A percentile compares a stretch with the other conserved stretches of the same genome.
These are phyloP conservation scores for Notamacropus eugenii DNA, from an alignment of 2,797 vertebrate genomes.

Conservation along the genomic window DNA sequence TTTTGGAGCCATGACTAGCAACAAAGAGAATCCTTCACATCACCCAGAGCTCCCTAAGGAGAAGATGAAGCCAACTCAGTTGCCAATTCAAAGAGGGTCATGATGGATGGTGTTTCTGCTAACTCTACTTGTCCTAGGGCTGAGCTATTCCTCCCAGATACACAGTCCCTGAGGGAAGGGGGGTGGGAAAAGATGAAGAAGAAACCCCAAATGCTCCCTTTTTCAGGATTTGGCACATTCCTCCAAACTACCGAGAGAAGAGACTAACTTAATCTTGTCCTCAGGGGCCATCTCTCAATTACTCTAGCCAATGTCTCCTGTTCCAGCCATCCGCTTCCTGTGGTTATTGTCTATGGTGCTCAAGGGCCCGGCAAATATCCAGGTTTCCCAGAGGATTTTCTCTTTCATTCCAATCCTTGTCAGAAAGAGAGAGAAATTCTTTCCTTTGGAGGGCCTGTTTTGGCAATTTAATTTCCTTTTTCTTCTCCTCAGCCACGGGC, in stretches of 20 bases:
- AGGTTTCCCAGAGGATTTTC: slow-evolving; percentile 7
- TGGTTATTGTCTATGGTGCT: neutral
- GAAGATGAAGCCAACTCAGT: neutral
- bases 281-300: neutral
- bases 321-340: neutral
- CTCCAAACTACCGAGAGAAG: neutral
- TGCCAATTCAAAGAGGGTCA: slow-evolving; percentile 16
- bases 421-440: neutral
- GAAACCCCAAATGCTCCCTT: neutral
- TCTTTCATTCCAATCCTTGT: neutral
- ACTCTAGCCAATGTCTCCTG: neutral
- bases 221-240: neutral
- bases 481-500: neutral
- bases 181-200: neutral
- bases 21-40: neutral
- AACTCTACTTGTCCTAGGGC: neutral
- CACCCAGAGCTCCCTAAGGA: neutral
- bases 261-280: neutral
- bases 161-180: neutral
- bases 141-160: neutral
- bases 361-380: neutral
- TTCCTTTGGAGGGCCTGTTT: neutral
- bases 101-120: neutral
- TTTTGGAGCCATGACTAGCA: neutral
- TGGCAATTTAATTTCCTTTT: slow-evolving; percentile 2